phyloP scores from a whole-genome alignment of 2,888 invertebrate species.

The Melinaea marsaeus region DNA sequence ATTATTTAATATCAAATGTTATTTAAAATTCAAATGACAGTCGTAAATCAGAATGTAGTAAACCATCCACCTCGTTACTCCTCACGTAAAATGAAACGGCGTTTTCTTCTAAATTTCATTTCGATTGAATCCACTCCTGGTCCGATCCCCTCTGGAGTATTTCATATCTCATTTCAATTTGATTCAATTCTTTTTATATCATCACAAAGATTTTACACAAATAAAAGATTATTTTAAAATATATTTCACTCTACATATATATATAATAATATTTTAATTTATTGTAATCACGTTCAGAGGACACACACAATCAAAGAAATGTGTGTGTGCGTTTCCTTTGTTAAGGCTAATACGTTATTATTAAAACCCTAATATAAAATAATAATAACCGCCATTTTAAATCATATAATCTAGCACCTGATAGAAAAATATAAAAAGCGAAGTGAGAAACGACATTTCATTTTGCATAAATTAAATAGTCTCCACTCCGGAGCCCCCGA shows the following conservation, averaged over 20 bases:
- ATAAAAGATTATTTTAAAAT: no score
- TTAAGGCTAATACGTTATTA: no score
- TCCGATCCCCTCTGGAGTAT: constrained; percentile 26
- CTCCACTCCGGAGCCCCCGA: constrained; percentile 35
- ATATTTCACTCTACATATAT: no score
- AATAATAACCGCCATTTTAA: neutral
- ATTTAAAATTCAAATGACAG: constrained; percentile 21
- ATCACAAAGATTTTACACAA: neutral
- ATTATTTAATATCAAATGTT: neutral
- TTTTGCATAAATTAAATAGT: constrained; percentile 53
- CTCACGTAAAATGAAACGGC: constrained; percentile 52
- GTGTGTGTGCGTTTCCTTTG: no score
- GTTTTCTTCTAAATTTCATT: constrained; percentile 66
- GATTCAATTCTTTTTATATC: neutral
- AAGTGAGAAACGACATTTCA: constrained; percentile 34
- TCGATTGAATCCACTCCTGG: constrained; percentile 51
- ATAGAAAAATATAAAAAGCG: constrained; percentile 9
- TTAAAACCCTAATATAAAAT: no score
- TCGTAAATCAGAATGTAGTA: constrained; percentile 37
- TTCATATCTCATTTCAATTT: constrained; percentile 6
- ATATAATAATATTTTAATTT: no score
- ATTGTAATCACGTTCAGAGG: no score
- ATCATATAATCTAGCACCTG: neutral
- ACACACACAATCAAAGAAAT: no score
- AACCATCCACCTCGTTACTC: constrained; percentile 56